Evolutionary conservation across 2,113 vertebrate genomes (phyloP), one percentile per base, ranked within the genome.

Genomic region (Engraulis encrasicolus): DNA sequence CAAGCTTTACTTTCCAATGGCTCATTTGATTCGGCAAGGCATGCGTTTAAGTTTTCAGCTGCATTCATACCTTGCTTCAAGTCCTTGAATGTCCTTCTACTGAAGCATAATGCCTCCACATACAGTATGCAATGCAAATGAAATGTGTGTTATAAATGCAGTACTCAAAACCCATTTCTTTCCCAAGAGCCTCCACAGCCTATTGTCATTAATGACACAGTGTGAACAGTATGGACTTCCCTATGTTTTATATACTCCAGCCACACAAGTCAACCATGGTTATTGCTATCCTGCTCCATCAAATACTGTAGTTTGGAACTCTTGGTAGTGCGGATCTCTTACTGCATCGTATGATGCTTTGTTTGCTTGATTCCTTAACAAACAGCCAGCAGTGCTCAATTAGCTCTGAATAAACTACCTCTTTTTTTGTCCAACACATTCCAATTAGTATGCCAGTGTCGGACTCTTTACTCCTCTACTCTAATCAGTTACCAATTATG

Each of bases 361-460:
- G 6, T 74, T 74, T 9, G 66, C 34, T 31, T 74, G 3, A 71
- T 31, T 34, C 27, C 14, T 66, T 66, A 66, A 31, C 27, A 3
- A 74, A 74, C 27, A 31, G 14, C 19, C 27, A 74, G 66, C 34
- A 74, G 31, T 74, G 66, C 31, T 15, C 17, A 74, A 93, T 93
- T 89, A 94, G 91, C 91, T 94, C 91, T 92, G 90, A 94, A 90
- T 83, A 90, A 88, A 90, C 87, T 90, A 92, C 86, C 88, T 90
- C 91, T 89, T 89, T 92, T 89, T 45, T 45, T 45, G n/a, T n/a
- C n/a, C n/a, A 45, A 45, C 40, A 45, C 40, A 45, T 45, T 45
- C 40, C 3, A 45, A 45, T 45, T 45, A 45, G 40, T 45, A 9
- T n/a, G n/a, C n/a, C n/a, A n/a, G n/a, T n/a, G n/a, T n/a, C n/a